Conservation (phyloP, 2,113 vertebrate genomes). For the Ia io region DNA sequence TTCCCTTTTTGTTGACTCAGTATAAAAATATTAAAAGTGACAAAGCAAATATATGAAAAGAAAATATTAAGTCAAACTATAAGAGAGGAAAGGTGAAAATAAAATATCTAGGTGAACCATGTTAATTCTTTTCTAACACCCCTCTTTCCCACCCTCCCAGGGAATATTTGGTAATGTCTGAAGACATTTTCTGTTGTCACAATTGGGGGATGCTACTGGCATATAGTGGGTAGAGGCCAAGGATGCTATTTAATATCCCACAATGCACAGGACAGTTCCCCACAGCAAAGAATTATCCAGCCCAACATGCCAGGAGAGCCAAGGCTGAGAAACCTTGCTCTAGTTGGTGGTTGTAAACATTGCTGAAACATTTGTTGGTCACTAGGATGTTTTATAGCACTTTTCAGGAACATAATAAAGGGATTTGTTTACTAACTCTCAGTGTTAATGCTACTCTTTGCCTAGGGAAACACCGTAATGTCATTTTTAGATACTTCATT, state of each 20-base stretch:
- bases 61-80: background rate
- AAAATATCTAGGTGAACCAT: background rate
- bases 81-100: background rate
- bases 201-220: background rate
- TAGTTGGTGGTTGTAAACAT: background rate
- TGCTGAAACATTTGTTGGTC: background rate
- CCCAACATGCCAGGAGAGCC: background rate
- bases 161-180: background rate
- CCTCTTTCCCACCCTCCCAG: background rate
- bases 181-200: background rate
- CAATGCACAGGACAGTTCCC: background rate
- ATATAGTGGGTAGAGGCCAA: background rate
- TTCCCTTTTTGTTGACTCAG: background rate
- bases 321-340: background rate
- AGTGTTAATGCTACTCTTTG: background rate
- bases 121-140: background rate
- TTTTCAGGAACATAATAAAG: background rate
- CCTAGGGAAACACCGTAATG: background rate
- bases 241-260: background rate
- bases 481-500: background rate
- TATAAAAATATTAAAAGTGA: background rate
- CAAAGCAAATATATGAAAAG: background rate
- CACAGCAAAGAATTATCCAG: background rate
- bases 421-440: background rate
- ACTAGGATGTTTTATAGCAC: background rate